Evolutionary conservation across 2,113 vertebrate genomes (phyloP).

Genomic region (Mola mola): DNA sequence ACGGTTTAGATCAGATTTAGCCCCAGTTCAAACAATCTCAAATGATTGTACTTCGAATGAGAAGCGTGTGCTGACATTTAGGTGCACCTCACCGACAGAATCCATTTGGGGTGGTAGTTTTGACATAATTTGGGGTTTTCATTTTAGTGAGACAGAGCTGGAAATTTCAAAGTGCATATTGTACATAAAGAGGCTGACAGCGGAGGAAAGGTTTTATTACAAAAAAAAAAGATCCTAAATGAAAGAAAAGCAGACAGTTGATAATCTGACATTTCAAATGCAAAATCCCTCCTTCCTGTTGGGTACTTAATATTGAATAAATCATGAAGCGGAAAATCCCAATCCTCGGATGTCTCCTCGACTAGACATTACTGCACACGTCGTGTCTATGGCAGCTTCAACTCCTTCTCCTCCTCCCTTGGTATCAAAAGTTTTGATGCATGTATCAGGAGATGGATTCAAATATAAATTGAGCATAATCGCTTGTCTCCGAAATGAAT

Average conservation of each 20-base stretch:
- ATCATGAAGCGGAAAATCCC: background rate
- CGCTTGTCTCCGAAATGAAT: slow-evolving; percentile 56
- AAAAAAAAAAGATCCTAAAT: background rate
- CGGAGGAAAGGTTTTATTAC: too few relatives aligned
- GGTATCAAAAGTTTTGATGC: slow-evolving; percentile 28
- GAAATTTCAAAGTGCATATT: too few relatives aligned
- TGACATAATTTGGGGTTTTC: slow-evolving; percentile 19
- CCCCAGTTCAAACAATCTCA: slow-evolving; percentile 22
- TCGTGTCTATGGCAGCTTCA: background rate
- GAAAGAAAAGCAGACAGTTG: background rate
- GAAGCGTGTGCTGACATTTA: slow-evolving; percentile 31
- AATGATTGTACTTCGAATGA: background rate
- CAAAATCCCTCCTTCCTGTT: background rate
- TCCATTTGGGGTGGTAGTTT: slow-evolving; percentile 20
- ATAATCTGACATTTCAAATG: background rate
- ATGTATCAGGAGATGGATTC: slow-evolving; percentile 56
- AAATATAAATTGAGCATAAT: slow-evolving; percentile 56
- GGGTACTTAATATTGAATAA: background rate
- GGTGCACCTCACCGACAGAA: slow-evolving; percentile 42
- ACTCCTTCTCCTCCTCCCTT: background rate
- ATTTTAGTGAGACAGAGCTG: background rate
- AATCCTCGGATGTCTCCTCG: too few relatives aligned
- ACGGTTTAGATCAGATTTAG: slow-evolving; percentile 43
- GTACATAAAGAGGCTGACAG: too few relatives aligned
- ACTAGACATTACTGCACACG: too few relatives aligned